Base-by-base conservation (phyloP, 2,113 vertebrate species). In the Hystrix brachyura region DNA sequence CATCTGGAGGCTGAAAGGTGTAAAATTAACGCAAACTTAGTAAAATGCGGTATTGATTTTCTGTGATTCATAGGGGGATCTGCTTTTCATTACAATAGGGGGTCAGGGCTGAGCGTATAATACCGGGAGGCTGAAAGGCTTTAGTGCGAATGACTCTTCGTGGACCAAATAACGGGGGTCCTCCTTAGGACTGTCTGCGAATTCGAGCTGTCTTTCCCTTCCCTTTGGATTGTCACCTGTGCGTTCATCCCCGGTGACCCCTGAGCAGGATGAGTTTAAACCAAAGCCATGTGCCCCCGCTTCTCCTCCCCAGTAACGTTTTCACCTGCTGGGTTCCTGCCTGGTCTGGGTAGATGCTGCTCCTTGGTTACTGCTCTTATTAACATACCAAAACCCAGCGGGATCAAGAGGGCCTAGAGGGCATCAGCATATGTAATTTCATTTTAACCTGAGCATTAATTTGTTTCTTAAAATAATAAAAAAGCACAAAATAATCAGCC, bases 11-110 rank as follows among this genome's bases (percentile, higher is more conserved):
- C 88, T 81, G 96, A 90, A 97, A 97, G 82, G 94, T 97, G 97
- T 98, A 98, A 98, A 99, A 98, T 98, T 97, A 98, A 98, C 90
- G 72, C 92, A 0, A 97, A 98, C 98, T 98, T 98, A 97, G 98
- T 98, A 98, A 99, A 98, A 98, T 94, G 97, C 87, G 38, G 95
- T 97, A 98, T 98, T 98, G 98, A 99, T 98, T 98, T 98, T 95
- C 86, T 90, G 88, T 83, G 97, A 97, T 97, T 96, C 94, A 67
- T 0, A 0, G 96, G 92, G 87, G 98, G 96, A 96, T 95, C 98
- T 97, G 98, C 97, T 97, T 98, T 98, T 97, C 98, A 97, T 95
- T 96, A 95, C 96, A 92, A 97, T 55, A 43, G 72, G 94, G 98
- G 97, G 95, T 97, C 94, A 95, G 97, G 87, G 95, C 97, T 96